Percentiles rank a stretch among this genome's conserved stretches.
phyloP scores from a whole-genome alignment of 2,888 invertebrate species.

The Drosophila anomelani region DNA sequence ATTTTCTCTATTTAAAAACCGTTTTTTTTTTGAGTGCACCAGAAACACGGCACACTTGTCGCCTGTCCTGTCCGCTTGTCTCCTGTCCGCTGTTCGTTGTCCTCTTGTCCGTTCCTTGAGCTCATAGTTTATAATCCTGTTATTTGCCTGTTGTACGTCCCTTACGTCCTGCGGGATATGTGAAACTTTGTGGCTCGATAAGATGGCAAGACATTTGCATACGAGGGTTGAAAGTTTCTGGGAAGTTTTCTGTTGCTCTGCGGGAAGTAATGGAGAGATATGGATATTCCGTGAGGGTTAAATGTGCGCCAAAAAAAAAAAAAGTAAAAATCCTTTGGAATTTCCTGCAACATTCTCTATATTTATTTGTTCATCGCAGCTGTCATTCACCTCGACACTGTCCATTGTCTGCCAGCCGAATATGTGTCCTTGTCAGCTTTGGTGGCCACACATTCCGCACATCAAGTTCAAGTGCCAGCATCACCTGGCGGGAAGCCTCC shows the following conservation, averaged over 20 bases:
- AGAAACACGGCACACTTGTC: constrained; percentile 70
- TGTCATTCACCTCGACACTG: constrained; percentile 19
- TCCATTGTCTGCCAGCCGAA: constrained; percentile 28
- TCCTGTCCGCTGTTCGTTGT: constrained; percentile 54
- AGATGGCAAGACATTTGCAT: constrained; percentile 70
- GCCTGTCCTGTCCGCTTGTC: constrained; percentile 71
- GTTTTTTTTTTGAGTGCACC: constrained; percentile 5
- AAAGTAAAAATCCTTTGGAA: background rate
- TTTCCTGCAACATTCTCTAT: constrained; percentile 34
- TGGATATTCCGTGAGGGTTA: constrained; percentile 28
- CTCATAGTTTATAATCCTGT: constrained; percentile 66
- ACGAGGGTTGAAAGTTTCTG: constrained; percentile 45
- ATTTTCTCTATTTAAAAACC: background rate
- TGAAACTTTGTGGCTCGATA: constrained; percentile 72
- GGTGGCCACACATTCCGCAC: constrained; percentile 35
- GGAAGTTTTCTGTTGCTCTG: constrained; percentile 23
- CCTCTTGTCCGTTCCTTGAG: constrained; percentile 30
- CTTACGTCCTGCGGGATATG: constrained; percentile 77
- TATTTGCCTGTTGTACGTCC: constrained; percentile 65
- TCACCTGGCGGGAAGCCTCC: constrained; percentile 29
- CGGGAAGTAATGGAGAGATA: constrained; percentile 35
- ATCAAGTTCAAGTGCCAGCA: constrained; percentile 44
- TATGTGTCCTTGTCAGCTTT: constrained; percentile 38
- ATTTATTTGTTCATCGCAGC: constrained; percentile 21
- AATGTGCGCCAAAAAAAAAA: constrained; percentile 1